A percentile compares a stretch with the other conserved stretches of the same genome.
These are phyloP conservation scores for Neolamprologus cancellatus DNA, from an alignment of 2,113 vertebrate genomes.

Conservation along the genomic window DNA sequence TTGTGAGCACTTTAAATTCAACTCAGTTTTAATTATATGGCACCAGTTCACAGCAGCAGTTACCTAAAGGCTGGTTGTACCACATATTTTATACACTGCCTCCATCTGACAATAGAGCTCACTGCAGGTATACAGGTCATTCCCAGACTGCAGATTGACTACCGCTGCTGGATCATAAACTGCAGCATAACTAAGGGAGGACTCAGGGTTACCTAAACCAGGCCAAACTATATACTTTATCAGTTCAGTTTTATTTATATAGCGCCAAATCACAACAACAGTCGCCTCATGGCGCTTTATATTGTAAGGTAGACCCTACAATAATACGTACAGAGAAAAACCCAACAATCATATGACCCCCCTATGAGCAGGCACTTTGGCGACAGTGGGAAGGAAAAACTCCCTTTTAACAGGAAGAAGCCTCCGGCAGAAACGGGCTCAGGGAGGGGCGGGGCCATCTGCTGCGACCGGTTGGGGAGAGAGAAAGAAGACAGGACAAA, in stretches of 20 bases:
- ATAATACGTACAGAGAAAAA: background rate
- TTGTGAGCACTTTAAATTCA: background rate
- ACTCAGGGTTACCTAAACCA: background rate
- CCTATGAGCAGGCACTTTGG: background rate
- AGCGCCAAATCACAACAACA: background rate
- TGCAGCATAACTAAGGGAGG: background rate
- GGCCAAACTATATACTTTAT: background rate
- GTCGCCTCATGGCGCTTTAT: background rate
- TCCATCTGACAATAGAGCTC: background rate
- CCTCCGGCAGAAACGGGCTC: rapidly evolving
- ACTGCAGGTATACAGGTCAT: background rate
- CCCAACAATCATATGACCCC: background rate
- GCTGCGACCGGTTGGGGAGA: background rate
- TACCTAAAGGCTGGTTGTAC: background rate
- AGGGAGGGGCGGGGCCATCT: background rate
- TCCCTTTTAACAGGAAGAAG: background rate
- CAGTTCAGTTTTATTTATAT: background rate
- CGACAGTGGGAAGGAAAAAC: background rate
- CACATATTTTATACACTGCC: background rate
- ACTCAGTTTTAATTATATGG: background rate
- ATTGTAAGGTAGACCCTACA: background rate
- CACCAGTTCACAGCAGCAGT: background rate
- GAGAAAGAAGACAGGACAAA: background rate
- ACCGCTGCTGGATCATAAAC: background rate
- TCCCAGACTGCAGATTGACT: background rate